A percentile compares a stretch with the other conserved stretches of the same genome.
Evolutionary conservation across 2,113 vertebrate species (phyloP).

Genomic region (Lethenteron reissneri): DNA sequence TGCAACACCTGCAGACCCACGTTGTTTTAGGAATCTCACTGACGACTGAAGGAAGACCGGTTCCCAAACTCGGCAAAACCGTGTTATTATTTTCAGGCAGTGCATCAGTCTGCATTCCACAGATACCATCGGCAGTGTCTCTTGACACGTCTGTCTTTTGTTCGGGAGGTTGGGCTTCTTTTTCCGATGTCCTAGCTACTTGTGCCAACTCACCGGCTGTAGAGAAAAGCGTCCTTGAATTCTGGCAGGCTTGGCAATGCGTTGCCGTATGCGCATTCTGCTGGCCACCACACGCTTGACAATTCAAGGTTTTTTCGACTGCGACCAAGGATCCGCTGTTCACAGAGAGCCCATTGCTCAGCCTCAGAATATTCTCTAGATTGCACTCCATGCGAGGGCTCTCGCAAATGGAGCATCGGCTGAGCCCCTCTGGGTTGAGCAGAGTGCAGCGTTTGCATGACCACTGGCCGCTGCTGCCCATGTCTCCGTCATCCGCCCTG

Average conservation of each 20-base stretch:
- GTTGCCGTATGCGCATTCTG: no score
- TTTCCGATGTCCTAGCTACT: background rate
- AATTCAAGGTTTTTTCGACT: no score
- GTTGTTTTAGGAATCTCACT: background rate
- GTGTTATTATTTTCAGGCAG: background rate
- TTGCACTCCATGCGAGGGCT: slow-evolving; percentile 80
- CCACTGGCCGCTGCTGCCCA: slow-evolving; percentile 70
- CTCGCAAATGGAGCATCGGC: slow-evolving; percentile 89
- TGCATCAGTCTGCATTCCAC: background rate
- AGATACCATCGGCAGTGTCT: background rate
- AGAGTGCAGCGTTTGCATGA: slow-evolving; percentile 87
- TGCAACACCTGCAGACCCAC: slow-evolving; percentile 1
- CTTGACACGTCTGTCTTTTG: slow-evolving; percentile 3
- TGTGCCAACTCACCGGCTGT: background rate
- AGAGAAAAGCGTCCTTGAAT: background rate
- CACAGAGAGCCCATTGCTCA: slow-evolving; percentile 31
- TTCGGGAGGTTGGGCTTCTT: background rate
- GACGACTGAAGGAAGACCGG: no score
- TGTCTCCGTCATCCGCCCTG: slow-evolving; percentile 14
- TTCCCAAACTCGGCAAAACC: no score
- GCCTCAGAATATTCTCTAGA: slow-evolving; percentile 76
- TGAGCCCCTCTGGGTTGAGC: slow-evolving; percentile 50
- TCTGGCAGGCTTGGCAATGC: slow-evolving; percentile 1
- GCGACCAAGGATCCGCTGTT: background rate
- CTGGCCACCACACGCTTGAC: no score